Base-by-base conservation (phyloP, 2,113 vertebrate species). In the Osmerus mordax region DNA sequence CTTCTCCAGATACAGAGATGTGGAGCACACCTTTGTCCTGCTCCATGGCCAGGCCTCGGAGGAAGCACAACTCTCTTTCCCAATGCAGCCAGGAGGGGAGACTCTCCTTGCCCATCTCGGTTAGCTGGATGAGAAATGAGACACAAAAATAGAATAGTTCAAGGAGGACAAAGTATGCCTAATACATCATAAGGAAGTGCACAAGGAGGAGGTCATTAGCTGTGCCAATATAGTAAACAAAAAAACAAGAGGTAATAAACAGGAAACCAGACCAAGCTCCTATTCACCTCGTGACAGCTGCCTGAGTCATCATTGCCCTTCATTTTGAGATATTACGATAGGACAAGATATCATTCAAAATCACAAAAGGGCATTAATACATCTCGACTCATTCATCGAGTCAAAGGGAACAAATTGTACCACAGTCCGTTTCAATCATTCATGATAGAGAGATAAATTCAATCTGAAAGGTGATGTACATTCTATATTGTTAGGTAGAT, bases 21-120 rank as follows among this genome's bases (percentile, higher is more conserved):
- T 95, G 96, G 86, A 97, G 94, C 63, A 96, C 92, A 0, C 97
- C 96, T 87, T 95, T 97, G 88, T 99, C 96, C 0, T 92, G 94
- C 84, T 97, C 95, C 47, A 98, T 92, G 32, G 97, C 96, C 70
- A 98, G 89, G 59, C 96, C 97, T 89, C 92, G 94, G 51, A 99
- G 81, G 68, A 87, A 85, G 75, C 92, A 93, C 78, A 84, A 90
- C 71, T 92, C 90, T 0, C 69, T 59, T 3, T 98, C 95, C 96
- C 96, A 97, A 76, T 94, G 92, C 58, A 99, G 87, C 96, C 96
- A 99, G 19, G 94, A 89, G 12, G 96, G 96, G 80, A 97, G 85
- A 36, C 87, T 87, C 53, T 95, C 92, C 88, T 94, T 97, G 76
- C 95, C 96, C 60, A 93, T 91, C 11, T 96, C 94, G 0, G 92